Evolutionary conservation across 2,888 invertebrate genomes (phyloP).

Genomic region (Macaria notata): DNA sequence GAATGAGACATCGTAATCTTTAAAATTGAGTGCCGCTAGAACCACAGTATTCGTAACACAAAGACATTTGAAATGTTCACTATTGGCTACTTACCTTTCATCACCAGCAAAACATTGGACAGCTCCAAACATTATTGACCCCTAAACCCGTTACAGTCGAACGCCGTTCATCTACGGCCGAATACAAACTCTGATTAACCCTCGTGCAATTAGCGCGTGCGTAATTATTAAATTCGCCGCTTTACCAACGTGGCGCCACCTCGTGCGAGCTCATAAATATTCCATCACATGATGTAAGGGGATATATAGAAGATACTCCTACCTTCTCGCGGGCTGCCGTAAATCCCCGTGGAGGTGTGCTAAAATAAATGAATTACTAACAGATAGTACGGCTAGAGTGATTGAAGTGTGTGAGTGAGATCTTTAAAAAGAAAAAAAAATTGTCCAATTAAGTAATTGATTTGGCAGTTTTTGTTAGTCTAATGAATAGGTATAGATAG

Average conservation of each 20-base stretch:
- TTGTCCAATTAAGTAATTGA: too few species aligned
- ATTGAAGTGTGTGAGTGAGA: not conserved
- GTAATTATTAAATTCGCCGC: conserved; percentile 35
- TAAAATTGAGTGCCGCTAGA: too few species aligned
- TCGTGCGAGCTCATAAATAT: conserved; percentile 35
- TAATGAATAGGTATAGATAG: too few species aligned
- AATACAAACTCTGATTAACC: conserved; percentile 23
- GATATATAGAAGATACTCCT: conserved; percentile 22
- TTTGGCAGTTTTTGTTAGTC: too few species aligned
- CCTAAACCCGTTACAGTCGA: too few species aligned
- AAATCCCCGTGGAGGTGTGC: conserved; percentile 24
- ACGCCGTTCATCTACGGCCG: not conserved
- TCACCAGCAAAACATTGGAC: too few species aligned
- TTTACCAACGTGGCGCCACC: conserved; percentile 28
- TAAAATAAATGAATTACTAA: conserved; percentile 37
- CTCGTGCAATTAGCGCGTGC: conserved; percentile 30
- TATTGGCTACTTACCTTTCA: too few species aligned
- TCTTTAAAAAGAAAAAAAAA: too few species aligned
- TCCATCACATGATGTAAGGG: conserved; percentile 27
- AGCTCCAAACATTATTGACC: too few species aligned
- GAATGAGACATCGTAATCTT: too few species aligned
- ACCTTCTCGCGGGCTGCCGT: conserved; percentile 27
- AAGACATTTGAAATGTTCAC: too few species aligned
- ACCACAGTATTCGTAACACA: too few species aligned
- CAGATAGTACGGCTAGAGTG: not conserved